Percentiles rank a stretch among this genome's conserved stretches.
Conservation (phyloP, 1,140 invertebrate species). For the Drosophila littoralis region DNA sequence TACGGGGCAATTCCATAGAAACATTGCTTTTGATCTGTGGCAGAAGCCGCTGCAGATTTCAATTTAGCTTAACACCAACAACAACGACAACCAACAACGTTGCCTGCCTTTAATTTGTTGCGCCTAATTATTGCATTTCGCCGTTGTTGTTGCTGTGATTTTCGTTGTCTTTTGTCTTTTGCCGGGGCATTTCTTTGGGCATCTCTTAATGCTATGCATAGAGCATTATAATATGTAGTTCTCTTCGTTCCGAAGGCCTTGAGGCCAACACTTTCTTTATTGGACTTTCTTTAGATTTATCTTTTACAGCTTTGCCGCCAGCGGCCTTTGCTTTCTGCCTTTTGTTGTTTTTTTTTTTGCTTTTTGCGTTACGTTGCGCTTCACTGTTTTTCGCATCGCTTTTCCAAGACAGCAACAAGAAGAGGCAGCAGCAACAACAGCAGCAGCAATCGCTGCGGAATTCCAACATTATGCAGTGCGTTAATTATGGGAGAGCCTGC, state of each 20-base stretch:
- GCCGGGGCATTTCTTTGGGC: conserved; percentile 26
- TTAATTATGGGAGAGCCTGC: conserved; percentile 74
- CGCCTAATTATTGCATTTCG: conserved; percentile 71
- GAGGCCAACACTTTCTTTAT: conserved; percentile 78
- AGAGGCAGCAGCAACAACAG: not conserved
- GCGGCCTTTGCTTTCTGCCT: conserved; percentile 52
- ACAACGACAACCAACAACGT: conserved; percentile 41
- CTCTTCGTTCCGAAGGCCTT: conserved; percentile 43
- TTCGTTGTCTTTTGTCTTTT: conserved; percentile 45
- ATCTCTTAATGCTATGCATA: conserved; percentile 42
- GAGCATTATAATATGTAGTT: conserved; percentile 60
- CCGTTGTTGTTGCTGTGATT: conserved; percentile 44
- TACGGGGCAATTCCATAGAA: conserved; percentile 1
- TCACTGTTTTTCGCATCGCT: conserved; percentile 60
- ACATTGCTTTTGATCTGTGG: conserved; percentile 36
- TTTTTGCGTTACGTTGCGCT: conserved; percentile 24
- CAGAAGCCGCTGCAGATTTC: conserved; percentile 45
- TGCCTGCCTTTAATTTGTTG: conserved; percentile 49
- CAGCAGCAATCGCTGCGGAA: conserved; percentile 42
- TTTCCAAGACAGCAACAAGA: conserved; percentile 20
- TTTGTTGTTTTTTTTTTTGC: conserved; percentile 59
- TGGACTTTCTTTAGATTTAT: conserved; percentile 69
- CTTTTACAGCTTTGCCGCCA: conserved; percentile 40
- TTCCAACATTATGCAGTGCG: conserved; percentile 69
- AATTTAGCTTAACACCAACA: conserved; percentile 38